These are phyloP conservation scores for Lagopus leucura DNA, from an alignment of 2,113 vertebrate species.

Conservation along the genomic window DNA sequence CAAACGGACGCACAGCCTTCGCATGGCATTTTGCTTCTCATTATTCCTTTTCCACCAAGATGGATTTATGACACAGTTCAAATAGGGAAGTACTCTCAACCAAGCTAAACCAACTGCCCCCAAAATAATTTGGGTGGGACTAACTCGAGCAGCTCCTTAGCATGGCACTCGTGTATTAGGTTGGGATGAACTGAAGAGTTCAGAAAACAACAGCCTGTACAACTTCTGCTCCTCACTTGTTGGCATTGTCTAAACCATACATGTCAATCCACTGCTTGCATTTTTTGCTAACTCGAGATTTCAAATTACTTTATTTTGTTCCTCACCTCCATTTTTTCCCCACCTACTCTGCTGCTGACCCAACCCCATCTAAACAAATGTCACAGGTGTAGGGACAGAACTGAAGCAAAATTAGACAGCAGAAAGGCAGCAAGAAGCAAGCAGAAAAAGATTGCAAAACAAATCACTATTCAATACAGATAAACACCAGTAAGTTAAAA, in stretches of 20 bases:
- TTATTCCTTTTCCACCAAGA: fast-evolving
- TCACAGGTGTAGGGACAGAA: neutral
- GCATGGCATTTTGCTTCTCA: fast-evolving
- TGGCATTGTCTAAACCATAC: neutral
- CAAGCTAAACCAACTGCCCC: fast-evolving
- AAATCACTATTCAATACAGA: neutral
- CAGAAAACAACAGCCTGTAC: neutral
- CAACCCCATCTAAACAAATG: fast-evolving
- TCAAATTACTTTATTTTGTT: neutral
- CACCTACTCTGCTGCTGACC: neutral
- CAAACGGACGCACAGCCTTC: neutral
- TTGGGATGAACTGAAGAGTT: neutral
- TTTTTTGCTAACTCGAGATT: neutral
- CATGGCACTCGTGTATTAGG: fast-evolving
- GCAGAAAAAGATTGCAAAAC: neutral
- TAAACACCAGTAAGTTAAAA: neutral
- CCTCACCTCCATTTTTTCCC: neutral
- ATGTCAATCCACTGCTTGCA: neutral
- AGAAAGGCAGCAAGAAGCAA: neutral
- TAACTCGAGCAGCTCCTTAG: fast-evolving
- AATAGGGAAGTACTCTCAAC: neutral
- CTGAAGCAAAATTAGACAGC: neutral
- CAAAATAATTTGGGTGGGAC: fast-evolving
- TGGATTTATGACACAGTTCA: neutral
- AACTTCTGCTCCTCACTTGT: neutral